Evolutionary conservation across 2,888 invertebrate genomes (phyloP).

Genomic region (Cylloceria caligata): DNA sequence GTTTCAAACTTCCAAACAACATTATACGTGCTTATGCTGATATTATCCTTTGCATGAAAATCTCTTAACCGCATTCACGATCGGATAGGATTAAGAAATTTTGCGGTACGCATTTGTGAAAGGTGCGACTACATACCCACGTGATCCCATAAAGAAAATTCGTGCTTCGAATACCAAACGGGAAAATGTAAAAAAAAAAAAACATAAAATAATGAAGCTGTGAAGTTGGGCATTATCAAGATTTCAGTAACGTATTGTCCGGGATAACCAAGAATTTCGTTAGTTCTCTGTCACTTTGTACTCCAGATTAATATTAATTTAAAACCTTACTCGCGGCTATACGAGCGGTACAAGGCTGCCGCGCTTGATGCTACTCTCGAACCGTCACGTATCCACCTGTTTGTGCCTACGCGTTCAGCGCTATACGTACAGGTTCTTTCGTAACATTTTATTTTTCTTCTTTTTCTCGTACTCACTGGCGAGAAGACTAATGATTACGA

Average conservation of each 20-base stretch:
- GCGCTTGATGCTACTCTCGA: constrained; percentile 33
- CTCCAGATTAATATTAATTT: constrained; percentile 83
- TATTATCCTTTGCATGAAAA: constrained; percentile 19
- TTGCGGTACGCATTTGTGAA: constrained; percentile 6
- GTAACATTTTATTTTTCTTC: constrained; percentile 66
- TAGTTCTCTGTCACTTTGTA: constrained; percentile 71
- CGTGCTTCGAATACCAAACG: constrained; percentile 1
- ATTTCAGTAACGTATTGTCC: constrained; percentile 71
- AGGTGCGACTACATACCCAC: constrained; percentile 33
- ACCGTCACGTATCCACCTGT: constrained; percentile 57
- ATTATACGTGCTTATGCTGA: constrained; percentile 24
- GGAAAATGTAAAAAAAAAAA: constrained; percentile 46
- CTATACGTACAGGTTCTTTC: constrained; percentile 68
- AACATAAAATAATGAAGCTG: constrained; percentile 70
- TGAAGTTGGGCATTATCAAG: constrained; percentile 80
- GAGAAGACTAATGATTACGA: constrained; percentile 80
- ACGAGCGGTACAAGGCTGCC: constrained; percentile 66
- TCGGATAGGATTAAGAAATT: constrained; percentile 33
- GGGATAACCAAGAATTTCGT: constrained; percentile 58
- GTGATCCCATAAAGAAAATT: neutral
- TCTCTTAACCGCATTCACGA: constrained; percentile 13
- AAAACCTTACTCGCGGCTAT: constrained; percentile 82
- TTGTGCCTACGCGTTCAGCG: constrained; percentile 33
- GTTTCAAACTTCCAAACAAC: neutral
- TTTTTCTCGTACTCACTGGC: constrained; percentile 30